Base-by-base conservation (phyloP, 2,113 vertebrate species). In the Thunnus maccoyii region DNA sequence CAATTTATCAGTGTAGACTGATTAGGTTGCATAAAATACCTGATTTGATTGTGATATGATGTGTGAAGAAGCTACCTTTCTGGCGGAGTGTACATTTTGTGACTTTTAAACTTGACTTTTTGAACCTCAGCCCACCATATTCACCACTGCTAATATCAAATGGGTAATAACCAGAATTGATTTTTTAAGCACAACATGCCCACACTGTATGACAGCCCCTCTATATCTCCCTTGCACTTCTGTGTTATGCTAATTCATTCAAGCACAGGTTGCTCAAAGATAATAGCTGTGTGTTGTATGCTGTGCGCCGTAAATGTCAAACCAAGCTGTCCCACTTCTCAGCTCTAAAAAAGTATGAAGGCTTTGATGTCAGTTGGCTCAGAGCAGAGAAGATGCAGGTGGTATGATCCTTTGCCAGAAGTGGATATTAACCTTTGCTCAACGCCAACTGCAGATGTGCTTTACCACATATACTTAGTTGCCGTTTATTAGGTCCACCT, bases 11-110 rank as follows among this genome's bases (percentile, higher is more conserved):
- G 69, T 86, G 90, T 86, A 86, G 82, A 77, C 88, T 92, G 88
- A 89, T 77, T 91, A 84, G 83, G 88, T 81, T 76, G 72, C 87
- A 88, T 94, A 94, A 95, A 62, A 90, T 48, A 91, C 91, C 50
- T 94, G 94, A 95, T 94, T 83, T 93, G 92, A 93, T 96, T 41
- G 6, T 41, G 7, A 36, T 36, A 36, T 36, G 8, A 36, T 36
- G 7, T 62, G 9, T 32, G 22, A 17, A 25, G n/a, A 32, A 15
- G 46, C 61, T 41, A 41, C 22, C 27, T 66, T 20, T 47, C 17
- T 30, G 18, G 62, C 17, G 55, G 5, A 47, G 12, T 50, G 47
- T 47, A 55, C 14, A 12, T 64, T 27, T 32, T 22, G 6, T 57
- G 13, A 64, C 52, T 46, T 74, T 11, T 18, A 27, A 47, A 14